phyloP scores from a whole-genome alignment of 2,113 vertebrate genomes.

The Corythornis vintsioides region DNA sequence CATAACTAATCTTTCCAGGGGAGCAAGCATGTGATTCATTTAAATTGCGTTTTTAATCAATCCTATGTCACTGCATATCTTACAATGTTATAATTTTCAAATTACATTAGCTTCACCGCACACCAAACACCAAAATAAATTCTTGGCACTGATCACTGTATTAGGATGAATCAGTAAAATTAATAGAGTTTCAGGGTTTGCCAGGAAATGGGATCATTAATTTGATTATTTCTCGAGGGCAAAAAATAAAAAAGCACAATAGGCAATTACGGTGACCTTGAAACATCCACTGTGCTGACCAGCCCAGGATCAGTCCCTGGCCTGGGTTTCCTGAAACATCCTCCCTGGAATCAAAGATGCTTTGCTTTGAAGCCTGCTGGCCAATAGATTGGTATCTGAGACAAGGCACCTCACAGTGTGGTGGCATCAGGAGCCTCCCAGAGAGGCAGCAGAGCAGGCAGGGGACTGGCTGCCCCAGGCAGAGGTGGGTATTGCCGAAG shows the following conservation, averaged over 20 bases:
- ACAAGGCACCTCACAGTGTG: fast-evolving
- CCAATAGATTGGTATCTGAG: not conserved
- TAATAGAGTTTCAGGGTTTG: conserved; percentile 54
- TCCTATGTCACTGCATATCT: conserved; percentile 48
- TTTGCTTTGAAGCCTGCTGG: not conserved
- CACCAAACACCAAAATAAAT: conserved; percentile 60
- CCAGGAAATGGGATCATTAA: conserved; percentile 36
- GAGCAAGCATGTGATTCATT: conserved; percentile 52
- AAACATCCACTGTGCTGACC: not conserved
- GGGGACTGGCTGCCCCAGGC: fast-evolving
- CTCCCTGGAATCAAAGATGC: not conserved
- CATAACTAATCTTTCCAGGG: conserved; percentile 47
- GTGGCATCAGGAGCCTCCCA: not conserved
- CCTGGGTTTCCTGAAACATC: not conserved
- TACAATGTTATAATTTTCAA: conserved; percentile 67
- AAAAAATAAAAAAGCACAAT: not conserved
- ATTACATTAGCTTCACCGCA: conserved; percentile 53
- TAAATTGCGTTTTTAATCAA: conserved; percentile 70
- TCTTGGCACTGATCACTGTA: conserved; percentile 31
- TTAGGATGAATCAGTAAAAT: conserved; percentile 54
- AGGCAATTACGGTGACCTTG: not conserved
- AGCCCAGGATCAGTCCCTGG: not conserved
- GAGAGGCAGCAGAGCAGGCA: fast-evolving
- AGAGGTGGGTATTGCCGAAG: not conserved
- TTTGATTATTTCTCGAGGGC: conserved; percentile 37